Evolutionary conservation across 30 jellyfish, hydroid and myxozoan genomes (phyloP), one percentile per base, ranked within the genome.

Genomic region (Chironex yamaguchii): DNA sequence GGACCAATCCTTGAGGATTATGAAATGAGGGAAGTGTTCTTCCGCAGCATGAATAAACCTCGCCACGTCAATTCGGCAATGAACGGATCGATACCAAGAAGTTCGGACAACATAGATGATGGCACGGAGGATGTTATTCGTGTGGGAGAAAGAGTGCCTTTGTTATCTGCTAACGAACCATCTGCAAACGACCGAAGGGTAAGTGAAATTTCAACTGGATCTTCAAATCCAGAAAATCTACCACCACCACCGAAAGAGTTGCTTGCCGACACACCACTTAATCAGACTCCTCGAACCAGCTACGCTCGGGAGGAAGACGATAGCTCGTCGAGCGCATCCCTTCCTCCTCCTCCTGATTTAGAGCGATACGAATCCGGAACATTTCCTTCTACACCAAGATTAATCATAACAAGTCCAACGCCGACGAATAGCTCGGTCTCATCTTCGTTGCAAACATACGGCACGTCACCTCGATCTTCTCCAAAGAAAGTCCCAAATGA

Each of bases 221-320:
- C 89, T 2, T 53, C 89, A 2, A 52, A 81, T 11, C 52, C 92
- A 25, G 92, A 83, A 29, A 29, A 52, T 29, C 42, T 90, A 23
- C 97, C 97, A 28, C 95, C 97, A 35, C 97, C 97, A n/a, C 97
- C 97, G 2, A 92, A 83, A 26, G 97, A 90, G 67, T 62, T 90
- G 4, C 83, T 90, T 14, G 79, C 52, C 0, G 92, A 72, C 68
- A 29, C 95, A n/a, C 97, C 97, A 21, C 24, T n/a, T 29, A 75
- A 62, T 13, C 79, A 48, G 32, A 86, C 34, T 22, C 58, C 58
- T 9, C 58, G 58, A 42, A 42, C 58, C 17, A 51, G 72, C 4
- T 76, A 74, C 14, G 65, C 63, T 11, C 48, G 76, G 51, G 90
- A 75, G 27, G 36, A 86, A 29, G 90, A 75, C 34, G 81, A 92